These are phyloP conservation scores for Anastrepha obliqua DNA, from an alignment of 1,140 invertebrate genomes.

Conservation along the genomic window DNA sequence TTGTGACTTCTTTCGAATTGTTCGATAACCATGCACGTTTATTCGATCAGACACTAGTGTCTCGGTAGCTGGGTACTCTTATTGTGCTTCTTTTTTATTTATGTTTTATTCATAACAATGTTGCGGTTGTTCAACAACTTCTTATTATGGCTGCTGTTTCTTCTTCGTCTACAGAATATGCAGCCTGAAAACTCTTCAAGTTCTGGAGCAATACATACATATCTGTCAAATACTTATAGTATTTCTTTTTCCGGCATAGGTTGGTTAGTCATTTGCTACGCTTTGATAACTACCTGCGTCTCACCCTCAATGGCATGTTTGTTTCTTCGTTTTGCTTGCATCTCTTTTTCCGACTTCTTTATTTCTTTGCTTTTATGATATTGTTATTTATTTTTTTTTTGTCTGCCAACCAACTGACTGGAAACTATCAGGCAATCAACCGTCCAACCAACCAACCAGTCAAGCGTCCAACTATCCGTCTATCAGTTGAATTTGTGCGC, in stretches of 20 bases:
- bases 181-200: neutral
- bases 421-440: neutral
- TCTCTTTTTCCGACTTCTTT: constrained; percentile 25
- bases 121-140: neutral
- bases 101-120: neutral
- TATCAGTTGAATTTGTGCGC: constrained; percentile 23
- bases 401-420: neutral
- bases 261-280: constrained; percentile 9
- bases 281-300: neutral
- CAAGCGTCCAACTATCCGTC: constrained; percentile 2
- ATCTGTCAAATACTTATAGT: neutral
- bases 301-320: neutral
- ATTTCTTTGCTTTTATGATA: constrained; percentile 7
- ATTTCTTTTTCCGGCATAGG: neutral
- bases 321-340: neutral
- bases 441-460: neutral
- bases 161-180: neutral
- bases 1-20: too few relatives aligned
- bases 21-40: too few relatives aligned
- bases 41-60: neutral
- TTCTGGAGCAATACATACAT: constrained; percentile 14
- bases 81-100: neutral
- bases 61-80: neutral
- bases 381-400: neutral
- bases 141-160: neutral